These are phyloP conservation scores for Galemys pyrenaicus DNA, from an alignment of 2,113 vertebrate genomes.

Conservation along the genomic window DNA sequence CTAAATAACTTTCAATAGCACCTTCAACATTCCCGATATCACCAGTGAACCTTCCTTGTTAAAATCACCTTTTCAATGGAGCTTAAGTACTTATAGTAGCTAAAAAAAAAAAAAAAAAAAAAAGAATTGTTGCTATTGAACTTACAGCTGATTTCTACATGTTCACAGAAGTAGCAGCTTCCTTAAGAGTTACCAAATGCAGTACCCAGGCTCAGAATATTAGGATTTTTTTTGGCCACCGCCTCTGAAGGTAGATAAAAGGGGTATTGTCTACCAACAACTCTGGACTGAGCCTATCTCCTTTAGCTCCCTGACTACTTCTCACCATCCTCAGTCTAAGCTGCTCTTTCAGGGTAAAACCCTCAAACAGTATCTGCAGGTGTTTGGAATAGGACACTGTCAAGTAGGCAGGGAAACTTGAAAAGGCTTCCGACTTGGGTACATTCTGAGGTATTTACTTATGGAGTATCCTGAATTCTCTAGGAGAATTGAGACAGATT, in stretches of 20 bases:
- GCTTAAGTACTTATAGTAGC: neutral
- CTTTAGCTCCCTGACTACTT: neutral
- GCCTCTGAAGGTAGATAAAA: neutral
- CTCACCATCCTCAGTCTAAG: neutral
- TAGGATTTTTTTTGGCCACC: neutral
- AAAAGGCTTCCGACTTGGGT: fast-evolving
- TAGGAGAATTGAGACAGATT: neutral
- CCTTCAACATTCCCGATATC: neutral
- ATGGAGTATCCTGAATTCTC: neutral
- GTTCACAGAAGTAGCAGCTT: neutral
- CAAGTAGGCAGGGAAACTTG: neutral
- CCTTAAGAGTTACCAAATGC: neutral
- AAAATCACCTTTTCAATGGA: neutral
- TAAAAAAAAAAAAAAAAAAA: neutral
- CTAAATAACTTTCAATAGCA: neutral
- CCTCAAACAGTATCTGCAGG: neutral
- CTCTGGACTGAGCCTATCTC: neutral
- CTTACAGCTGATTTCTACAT: neutral
- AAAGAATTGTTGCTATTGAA: neutral
- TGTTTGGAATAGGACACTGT: neutral
- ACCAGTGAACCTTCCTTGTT: neutral
- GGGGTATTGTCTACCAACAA: neutral
- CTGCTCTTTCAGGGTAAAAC: neutral
- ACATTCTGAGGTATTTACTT: neutral
- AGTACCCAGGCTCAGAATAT: neutral